phyloP scores from a whole-genome alignment of 2,888 invertebrate species.

The Eutolmus rufibarbis region DNA sequence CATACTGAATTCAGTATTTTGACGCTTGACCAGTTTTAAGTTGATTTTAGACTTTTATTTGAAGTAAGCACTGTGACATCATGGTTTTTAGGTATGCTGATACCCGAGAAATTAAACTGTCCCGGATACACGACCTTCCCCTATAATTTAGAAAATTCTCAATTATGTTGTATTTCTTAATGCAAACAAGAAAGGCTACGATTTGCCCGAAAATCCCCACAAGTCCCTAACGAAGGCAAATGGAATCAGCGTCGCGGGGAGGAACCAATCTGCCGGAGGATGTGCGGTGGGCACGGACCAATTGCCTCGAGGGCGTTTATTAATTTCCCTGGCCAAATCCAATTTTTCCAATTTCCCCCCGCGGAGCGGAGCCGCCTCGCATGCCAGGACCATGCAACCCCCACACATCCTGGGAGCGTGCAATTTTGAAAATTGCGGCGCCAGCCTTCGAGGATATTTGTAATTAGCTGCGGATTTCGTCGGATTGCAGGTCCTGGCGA shows the following conservation, averaged over 20 bases:
- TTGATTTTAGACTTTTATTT: too few relatives aligned
- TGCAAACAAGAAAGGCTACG: not conserved
- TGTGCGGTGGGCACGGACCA: constrained; percentile 40
- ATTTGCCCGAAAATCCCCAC: not conserved
- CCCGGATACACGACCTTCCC: not conserved
- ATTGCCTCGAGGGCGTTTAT: constrained; percentile 52
- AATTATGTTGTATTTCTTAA: not conserved
- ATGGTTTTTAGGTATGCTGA: not conserved
- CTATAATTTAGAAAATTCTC: not conserved
- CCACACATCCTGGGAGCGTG: not conserved
- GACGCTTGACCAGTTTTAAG: too few relatives aligned
- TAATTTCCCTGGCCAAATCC: constrained; percentile 52
- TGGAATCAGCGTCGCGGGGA: not conserved
- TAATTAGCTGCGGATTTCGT: constrained; percentile 49
- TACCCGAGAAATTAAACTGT: not conserved
- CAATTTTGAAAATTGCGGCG: constrained; percentile 14
- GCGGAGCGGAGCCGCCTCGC: not conserved
- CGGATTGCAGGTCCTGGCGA: constrained; percentile 6
- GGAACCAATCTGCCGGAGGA: not conserved
- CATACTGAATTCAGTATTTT: too few relatives aligned
- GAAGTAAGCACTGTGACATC: too few relatives aligned
- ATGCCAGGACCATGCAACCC: not conserved
- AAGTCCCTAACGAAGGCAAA: not conserved
- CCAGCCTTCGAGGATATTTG: constrained; percentile 49
- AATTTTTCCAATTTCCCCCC: constrained; percentile 50